These are phyloP conservation scores for Diceros bicornis DNA, from an alignment of 2,797 vertebrate genomes.

Conservation along the genomic window DNA sequence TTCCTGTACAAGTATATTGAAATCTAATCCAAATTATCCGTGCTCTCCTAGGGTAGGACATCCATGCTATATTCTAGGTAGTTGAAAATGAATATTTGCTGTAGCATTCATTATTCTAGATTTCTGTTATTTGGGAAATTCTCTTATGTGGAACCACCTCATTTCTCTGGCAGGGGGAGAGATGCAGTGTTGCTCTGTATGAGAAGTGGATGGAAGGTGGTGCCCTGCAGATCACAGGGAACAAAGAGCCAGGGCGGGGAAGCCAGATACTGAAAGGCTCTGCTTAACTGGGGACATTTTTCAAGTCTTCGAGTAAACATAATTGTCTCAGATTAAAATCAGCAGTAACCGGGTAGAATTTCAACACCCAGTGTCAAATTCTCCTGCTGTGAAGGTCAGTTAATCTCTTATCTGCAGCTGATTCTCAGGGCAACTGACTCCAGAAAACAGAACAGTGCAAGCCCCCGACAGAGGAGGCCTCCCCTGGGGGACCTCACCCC, in stretches of 20 bases:
- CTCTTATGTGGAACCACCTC: background rate
- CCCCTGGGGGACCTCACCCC: too few species aligned
- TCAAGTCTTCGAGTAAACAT: background rate
- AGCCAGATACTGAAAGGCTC: background rate
- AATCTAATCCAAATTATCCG: background rate
- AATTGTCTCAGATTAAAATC: background rate
- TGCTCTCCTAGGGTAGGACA: background rate
- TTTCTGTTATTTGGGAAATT: background rate
- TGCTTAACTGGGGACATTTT: background rate
- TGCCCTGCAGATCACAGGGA: background rate
- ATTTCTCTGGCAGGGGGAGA: background rate
- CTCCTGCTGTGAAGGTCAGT: background rate
- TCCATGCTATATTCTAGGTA: accelerated
- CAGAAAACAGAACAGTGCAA: background rate
- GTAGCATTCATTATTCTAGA: background rate
- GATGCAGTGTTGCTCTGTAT: too few species aligned
- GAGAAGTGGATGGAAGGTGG: background rate
- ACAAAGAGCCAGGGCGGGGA: background rate
- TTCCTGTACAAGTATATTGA: background rate
- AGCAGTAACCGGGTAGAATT: background rate
- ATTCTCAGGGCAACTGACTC: background rate
- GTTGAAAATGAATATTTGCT: background rate
- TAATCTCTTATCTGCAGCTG: background rate
- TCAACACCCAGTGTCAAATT: background rate
- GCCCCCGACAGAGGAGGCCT: background rate